Evolutionary conservation across 1,140 invertebrate genomes (phyloP), one percentile per base, ranked within the genome.

Genomic region (Camponotus floridanus): DNA sequence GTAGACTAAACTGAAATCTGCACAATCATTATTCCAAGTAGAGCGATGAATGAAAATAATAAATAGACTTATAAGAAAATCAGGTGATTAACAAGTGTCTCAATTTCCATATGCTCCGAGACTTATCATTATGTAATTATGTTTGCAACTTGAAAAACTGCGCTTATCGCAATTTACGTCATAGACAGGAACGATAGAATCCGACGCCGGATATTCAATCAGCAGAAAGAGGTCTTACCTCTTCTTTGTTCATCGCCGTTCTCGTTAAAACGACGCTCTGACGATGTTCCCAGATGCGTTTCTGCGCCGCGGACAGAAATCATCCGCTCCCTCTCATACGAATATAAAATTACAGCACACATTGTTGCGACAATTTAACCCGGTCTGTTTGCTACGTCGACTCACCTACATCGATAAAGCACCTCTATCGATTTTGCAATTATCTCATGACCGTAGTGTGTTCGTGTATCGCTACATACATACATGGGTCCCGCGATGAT

Each of bases 131-230:
- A 45, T 18, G 26, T 31, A 83, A 74, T 83, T 83, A 70, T 33
- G 21, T 8, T 36, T 13, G 55, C 79, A 73, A 45, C 73, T 61
- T 73, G 55, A 67, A 55, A 48, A n/a, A 26, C 26, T 3, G 42
- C 42, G 42, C 39, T 42, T 8, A 42, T 42, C 42, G 42, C 45
- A 51, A 18, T 51, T 51, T 15, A 48, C 13, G 13, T 18, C 15
- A 18, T 15, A 51, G 1, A 51, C 4, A 26, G 26, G 26, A 26
- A 26, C 26, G 26, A 1, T 26, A 51, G 4, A 51, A 15, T 51
- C 15, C 4, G 36, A 42, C 79, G 18, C 68, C 79, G 79, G 68
- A 83, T 74, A 74, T 83, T 83, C 79, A 83, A 83, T 83, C 73
- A 74, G 51, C 55, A 31, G 5, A 83, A 83, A 62, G 79, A 74